Evolutionary conservation across 2,113 vertebrate species (phyloP), one percentile per base, ranked within the genome.

Genomic region (Petrocephalus microphthalmus): DNA sequence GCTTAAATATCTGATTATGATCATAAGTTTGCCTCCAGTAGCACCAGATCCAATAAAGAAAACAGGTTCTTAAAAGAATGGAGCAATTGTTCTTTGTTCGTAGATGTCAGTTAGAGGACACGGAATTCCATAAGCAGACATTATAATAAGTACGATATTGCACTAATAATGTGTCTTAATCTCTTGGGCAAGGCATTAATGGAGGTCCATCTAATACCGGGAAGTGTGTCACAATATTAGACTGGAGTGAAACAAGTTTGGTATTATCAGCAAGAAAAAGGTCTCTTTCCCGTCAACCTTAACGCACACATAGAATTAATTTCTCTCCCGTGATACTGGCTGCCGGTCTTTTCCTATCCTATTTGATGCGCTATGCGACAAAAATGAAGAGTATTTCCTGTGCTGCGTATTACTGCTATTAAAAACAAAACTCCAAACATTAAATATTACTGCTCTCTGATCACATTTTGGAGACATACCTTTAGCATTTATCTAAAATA

Each of bases 61-160:
- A 47, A 22, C 78, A 49, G 19, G 19, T 64, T 64, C 60, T 64
- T 10, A 47, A 83, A 49, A 45, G 42, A 49, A 83, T 0, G 33
- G 71, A 78, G 13, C 71, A 54, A 54, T 1, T 19, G 53, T 54
- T 42, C 71, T 42, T 15, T 74, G 29, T 42, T 78, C 19, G 37
- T 78, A 37, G 33, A 78, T 78, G 71, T 78, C 71, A 78, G 71
- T 33, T 42, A 78, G 71, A 78, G 71, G 71, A 78, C 33, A 78
- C 71, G 7, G 19, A 42, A 78, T 15, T 42, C 71, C 71, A 78
- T 19, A 78, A 78, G 71, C 71, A 78, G 13, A 42, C 25, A 78
- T 78, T 33, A 5, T 78, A 42, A 78, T 78, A 78, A 78, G 33
- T 78, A 42, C 5, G 15, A 42, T 78, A 78, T 78, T 2, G 33